These are phyloP conservation scores for Molanna angustata DNA, from an alignment of 2,888 invertebrate species.

Conservation along the genomic window DNA sequence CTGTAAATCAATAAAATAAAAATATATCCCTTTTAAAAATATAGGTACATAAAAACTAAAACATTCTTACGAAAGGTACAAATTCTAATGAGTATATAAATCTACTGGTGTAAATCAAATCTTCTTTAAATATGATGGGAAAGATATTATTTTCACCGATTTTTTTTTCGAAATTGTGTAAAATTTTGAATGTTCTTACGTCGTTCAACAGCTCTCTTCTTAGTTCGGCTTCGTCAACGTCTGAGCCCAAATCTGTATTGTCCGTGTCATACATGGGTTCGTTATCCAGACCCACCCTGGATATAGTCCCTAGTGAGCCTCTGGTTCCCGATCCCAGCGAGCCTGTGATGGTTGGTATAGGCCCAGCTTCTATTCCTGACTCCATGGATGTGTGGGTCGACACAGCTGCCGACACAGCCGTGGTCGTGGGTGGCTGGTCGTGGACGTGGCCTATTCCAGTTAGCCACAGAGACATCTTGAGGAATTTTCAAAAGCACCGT, in stretches of 20 bases:
- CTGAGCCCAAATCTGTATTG: conserved; percentile 77
- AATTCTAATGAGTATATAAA: too few relatives aligned
- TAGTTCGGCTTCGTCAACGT: conserved; percentile 75
- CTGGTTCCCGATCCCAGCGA: conserved; percentile 56
- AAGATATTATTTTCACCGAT: too few relatives aligned
- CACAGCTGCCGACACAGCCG: conserved; percentile 47
- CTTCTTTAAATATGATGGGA: too few relatives aligned
- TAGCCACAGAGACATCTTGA: conserved; percentile 54
- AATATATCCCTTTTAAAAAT: too few relatives aligned
- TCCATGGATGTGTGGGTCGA: conserved; percentile 58
- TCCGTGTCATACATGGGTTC: conserved; percentile 74
- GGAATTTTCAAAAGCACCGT: too few relatives aligned
- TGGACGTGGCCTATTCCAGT: conserved; percentile 46
- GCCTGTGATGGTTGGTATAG: conserved; percentile 71
- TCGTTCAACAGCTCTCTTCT: conserved; percentile 75
- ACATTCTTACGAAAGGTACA: too few relatives aligned
- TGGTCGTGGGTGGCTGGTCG: conserved; percentile 42
- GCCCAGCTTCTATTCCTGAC: conserved; percentile 65
- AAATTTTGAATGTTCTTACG: conserved; percentile 59
- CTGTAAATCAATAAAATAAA: too few relatives aligned
- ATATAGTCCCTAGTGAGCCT: conserved; percentile 58
- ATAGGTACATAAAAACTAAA: too few relatives aligned
- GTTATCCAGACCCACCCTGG: conserved; percentile 47
- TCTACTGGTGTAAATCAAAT: too few relatives aligned
- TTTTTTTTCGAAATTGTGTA: not conserved